Evolutionary conservation across 2,797 vertebrate genomes (phyloP).

Genomic region (Megalops cyprinoides): DNA sequence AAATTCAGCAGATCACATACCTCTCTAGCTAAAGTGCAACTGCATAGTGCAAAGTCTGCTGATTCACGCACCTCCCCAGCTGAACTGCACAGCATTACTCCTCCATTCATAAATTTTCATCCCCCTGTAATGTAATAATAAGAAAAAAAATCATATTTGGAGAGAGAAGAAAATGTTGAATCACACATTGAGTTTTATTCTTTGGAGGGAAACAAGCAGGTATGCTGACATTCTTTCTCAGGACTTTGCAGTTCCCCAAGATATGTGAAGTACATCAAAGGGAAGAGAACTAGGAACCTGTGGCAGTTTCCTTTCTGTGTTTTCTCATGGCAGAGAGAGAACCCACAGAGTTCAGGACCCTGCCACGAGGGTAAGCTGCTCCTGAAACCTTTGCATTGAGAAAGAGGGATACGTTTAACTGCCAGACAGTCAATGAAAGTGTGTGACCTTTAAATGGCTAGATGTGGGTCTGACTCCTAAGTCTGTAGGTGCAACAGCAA

Average conservation of each 20-base stretch:
- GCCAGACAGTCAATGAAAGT: neutral
- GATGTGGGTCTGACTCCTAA: neutral
- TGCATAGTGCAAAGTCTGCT: no score
- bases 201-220: neutral
- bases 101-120: neutral
- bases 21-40: no score
- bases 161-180: neutral
- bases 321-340: neutral
- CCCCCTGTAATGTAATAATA: neutral
- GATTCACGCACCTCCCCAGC: no score
- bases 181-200: neutral
- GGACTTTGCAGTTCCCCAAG: neutral
- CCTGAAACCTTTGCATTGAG: neutral
- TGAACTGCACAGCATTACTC: no score
- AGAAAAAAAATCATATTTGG: neutral
- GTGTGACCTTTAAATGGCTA: constrained; percentile 10
- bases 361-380: neutral
- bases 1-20: no score
- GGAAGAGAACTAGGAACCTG: neutral
- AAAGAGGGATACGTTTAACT: neutral
- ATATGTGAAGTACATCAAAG: neutral
- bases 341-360: neutral
- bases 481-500: neutral
- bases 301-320: neutral
- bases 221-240: neutral